A percentile compares a stretch with the other conserved stretches of the same genome.
phyloP scores from a whole-genome alignment of 1,140 invertebrate genomes.

The Tetramorium parvispinum region DNA sequence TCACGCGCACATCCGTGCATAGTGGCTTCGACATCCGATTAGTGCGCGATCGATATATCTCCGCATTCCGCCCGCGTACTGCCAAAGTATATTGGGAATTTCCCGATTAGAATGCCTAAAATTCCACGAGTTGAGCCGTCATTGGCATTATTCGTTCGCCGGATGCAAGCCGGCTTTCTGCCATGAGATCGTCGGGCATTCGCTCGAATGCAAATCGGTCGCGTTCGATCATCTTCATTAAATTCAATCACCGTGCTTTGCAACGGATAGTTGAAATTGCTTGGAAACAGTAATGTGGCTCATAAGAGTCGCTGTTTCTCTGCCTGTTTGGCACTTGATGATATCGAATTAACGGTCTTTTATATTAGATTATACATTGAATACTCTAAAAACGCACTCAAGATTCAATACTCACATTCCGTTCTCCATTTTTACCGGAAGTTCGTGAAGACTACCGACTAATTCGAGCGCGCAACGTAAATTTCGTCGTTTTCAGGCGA shows the following conservation, averaged over 20 bases:
- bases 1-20: slow-evolving; percentile 54
- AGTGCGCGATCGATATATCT: slow-evolving; percentile 69
- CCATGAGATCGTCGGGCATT: slow-evolving; percentile 34
- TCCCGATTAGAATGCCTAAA: slow-evolving; percentile 82
- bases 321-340: background rate
- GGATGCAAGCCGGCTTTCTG: slow-evolving; percentile 20
- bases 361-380: background rate
- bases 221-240: slow-evolving; percentile 59
- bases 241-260: slow-evolving; percentile 40
- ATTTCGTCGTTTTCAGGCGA: slow-evolving; percentile 52
- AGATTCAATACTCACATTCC: background rate
- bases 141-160: slow-evolving; percentile 68
- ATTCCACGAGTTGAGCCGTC: slow-evolving; percentile 76
- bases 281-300: background rate
- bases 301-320: background rate
- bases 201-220: slow-evolving; percentile 49
- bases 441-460: background rate
- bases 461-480: slow-evolving; percentile 37
- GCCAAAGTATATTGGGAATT: slow-evolving; percentile 81
- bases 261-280: slow-evolving; percentile 35
- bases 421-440: background rate
- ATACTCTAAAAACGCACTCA: background rate
- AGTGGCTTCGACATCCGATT: slow-evolving; percentile 51
- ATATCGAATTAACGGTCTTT: background rate
- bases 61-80: slow-evolving; percentile 73